These are phyloP conservation scores for Myopa tessellatipennis DNA, from an alignment of 2,888 invertebrate species.

Conservation along the genomic window DNA sequence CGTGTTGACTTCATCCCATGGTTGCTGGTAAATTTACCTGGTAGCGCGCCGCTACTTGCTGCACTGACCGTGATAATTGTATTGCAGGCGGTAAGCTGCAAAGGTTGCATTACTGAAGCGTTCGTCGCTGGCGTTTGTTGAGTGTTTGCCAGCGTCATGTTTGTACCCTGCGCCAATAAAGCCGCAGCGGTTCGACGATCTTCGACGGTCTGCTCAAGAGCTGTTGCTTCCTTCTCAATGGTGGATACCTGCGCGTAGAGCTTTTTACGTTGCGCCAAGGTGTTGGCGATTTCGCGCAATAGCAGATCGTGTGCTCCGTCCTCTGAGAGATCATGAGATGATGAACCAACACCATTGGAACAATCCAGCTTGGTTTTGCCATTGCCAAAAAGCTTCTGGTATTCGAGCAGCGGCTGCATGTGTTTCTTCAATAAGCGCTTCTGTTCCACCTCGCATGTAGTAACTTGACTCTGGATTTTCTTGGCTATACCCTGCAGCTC, in stretches of 20 bases:
- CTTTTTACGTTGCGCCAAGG: constrained; percentile 84
- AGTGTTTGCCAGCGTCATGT: constrained; percentile 57
- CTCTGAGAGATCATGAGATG: constrained; percentile 73
- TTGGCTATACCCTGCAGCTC: constrained; percentile 90
- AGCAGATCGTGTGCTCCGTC: constrained; percentile 83
- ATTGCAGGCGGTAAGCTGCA: constrained; percentile 45
- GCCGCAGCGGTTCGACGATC: constrained; percentile 71
- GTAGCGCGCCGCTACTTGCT: constrained; percentile 3
- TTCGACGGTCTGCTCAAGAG: constrained; percentile 78
- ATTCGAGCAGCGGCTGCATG: constrained; percentile 80
- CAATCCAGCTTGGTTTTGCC: constrained; percentile 60
- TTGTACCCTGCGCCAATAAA: constrained; percentile 65
- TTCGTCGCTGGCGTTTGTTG: constrained; percentile 46
- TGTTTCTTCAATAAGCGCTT: constrained; percentile 77
- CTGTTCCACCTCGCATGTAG: constrained; percentile 78
- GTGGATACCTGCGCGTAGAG: constrained; percentile 84
- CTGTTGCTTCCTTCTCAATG: constrained; percentile 81
- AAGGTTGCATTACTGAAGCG: constrained; percentile 48
- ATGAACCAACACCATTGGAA: constrained; percentile 36
- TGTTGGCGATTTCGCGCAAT: constrained; percentile 86
- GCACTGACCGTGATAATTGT: constrained; percentile 1
- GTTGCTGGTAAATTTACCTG: constrained; percentile 18
- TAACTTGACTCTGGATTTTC: constrained; percentile 86
- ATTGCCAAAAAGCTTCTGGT: constrained; percentile 59
- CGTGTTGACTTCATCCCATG: constrained; percentile 69